Percentiles rank a stretch among this genome's conserved stretches.
Evolutionary conservation across 2,888 invertebrate genomes (phyloP).

Genomic region (Cosmopolites sordidus): DNA sequence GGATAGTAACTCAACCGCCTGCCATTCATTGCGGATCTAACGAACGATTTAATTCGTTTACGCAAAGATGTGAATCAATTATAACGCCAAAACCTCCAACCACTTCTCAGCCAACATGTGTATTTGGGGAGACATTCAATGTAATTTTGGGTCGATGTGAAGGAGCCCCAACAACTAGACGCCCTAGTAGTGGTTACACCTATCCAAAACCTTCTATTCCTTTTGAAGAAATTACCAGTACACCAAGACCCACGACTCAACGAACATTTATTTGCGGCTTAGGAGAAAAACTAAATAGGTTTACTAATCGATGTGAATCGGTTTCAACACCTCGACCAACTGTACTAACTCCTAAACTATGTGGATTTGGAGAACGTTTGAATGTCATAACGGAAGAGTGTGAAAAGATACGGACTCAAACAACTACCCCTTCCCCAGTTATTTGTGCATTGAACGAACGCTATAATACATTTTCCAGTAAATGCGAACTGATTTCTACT

Average conservation of each 20-base stretch:
- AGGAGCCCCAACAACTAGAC: neutral
- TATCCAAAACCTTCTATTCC: constrained; percentile 6
- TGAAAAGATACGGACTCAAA: neutral
- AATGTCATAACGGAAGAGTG: constrained; percentile 12
- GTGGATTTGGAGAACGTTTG: constrained; percentile 9
- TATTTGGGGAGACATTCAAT: constrained; percentile 10
- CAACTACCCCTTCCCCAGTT: neutral
- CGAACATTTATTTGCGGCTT: neutral
- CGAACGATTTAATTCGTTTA: constrained; percentile 7
- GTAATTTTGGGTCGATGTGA: constrained; percentile 3
- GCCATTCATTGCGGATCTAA: constrained; percentile 4
- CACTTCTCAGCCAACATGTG: neutral
- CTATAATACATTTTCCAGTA: constrained; percentile 10
- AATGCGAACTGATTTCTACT: constrained; percentile 1
- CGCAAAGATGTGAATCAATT: constrained; percentile 13
- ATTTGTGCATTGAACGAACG: constrained; percentile 13
- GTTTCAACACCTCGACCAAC: constrained; percentile 4
- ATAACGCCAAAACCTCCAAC: constrained; percentile 6
- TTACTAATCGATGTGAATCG: constrained; percentile 14
- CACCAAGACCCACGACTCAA: neutral
- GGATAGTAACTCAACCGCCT: neutral
- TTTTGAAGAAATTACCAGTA: neutral
- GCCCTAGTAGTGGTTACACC: neutral
- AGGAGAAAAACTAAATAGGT: constrained; percentile 4
- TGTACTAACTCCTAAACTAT: constrained; percentile 3